phyloP scores from a whole-genome alignment of 2,888 invertebrate genomes.

The Himalopsyche anomala region DNA sequence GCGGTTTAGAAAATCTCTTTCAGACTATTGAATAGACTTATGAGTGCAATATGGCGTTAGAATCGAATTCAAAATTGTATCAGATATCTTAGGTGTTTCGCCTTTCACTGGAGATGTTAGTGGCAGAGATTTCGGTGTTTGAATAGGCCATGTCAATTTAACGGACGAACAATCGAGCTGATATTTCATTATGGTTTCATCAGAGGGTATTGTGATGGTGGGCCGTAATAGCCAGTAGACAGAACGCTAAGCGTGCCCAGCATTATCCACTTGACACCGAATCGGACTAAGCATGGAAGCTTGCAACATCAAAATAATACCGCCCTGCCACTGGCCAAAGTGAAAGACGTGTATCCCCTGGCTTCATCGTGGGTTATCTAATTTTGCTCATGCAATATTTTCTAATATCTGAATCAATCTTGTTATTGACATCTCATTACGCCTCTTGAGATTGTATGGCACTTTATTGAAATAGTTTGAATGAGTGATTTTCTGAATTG shows the following conservation, averaged over 20 bases:
- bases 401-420: constrained; percentile 48
- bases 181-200: constrained; percentile 62
- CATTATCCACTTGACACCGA: constrained; percentile 60
- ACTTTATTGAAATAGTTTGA: constrained; percentile 36
- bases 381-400: constrained; percentile 47
- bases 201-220: constrained; percentile 55
- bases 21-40: background rate
- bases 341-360: constrained; percentile 51
- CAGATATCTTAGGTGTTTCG: constrained; percentile 53
- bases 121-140: constrained; percentile 46
- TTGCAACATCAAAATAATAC: constrained; percentile 49
- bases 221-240: constrained; percentile 34
- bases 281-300: background rate
- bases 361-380: constrained; percentile 52
- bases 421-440: constrained; percentile 55
- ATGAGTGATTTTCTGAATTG: constrained; percentile 27
- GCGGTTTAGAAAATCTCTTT: constrained; percentile 50
- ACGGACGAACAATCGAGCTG: constrained; percentile 36
- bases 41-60: constrained; percentile 11
- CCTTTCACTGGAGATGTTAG: constrained; percentile 57
- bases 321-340: constrained; percentile 48
- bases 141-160: constrained; percentile 53
- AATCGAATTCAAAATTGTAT: constrained; percentile 52
- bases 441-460: constrained; percentile 44
- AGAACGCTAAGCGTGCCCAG: constrained; percentile 52